Base-by-base conservation (phyloP, 64 coral and sea anemone genomes). In the Montipora cactus region DNA sequence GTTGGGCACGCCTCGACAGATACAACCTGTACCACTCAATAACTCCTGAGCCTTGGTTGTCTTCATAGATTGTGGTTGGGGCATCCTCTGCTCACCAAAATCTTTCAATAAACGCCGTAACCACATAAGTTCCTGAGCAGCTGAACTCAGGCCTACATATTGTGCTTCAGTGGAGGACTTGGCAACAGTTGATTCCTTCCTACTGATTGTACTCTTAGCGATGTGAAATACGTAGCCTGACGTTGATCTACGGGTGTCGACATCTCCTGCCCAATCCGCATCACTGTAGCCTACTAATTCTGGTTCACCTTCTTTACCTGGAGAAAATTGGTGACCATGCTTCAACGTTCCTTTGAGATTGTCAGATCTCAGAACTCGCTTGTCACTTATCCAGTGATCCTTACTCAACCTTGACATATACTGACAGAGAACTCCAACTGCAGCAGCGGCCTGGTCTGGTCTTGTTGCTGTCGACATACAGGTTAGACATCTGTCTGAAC, bases 391-490 rank as follows among this genome's bases (percentile, higher is more conserved):
- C 89, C 89, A 91, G 20, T 16, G 67, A 11, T 19, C 67, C 5
- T 93, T 11, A 67, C 77, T 61, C 67, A 45, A 7, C 25, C 72
- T 59, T 51, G 89, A 91, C 37, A 46, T 53, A 59, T 81, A 91
- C 69, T 71, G 58, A 9, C 78, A 69, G 18, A 91, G 10, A 13
- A 59, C 69, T 21, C 88, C 82, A 87, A 93, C 91, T 69, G 82
- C 57, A 57, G 53, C 53, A 8, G 53, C 3, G 23, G 22, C 87
- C 37, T 37, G 37, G 16, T 93, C 37, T 82, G 72, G 74, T 70
- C 82, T 93, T 52, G 82, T 87, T 4, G 75, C 82, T 25, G 91
- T 93, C 64, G 75, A 93, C 47, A 50, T 67, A 59, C 87, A 86
- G n/a, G 81, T 37, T 37, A 37, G 37, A 37, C 37, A 37, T 37